Percentiles rank a stretch among this genome's conserved stretches.
These are phyloP conservation scores for Ictidomys tridecemlineatus DNA, from an alignment of 2,113 vertebrate species.

Conservation along the genomic window DNA sequence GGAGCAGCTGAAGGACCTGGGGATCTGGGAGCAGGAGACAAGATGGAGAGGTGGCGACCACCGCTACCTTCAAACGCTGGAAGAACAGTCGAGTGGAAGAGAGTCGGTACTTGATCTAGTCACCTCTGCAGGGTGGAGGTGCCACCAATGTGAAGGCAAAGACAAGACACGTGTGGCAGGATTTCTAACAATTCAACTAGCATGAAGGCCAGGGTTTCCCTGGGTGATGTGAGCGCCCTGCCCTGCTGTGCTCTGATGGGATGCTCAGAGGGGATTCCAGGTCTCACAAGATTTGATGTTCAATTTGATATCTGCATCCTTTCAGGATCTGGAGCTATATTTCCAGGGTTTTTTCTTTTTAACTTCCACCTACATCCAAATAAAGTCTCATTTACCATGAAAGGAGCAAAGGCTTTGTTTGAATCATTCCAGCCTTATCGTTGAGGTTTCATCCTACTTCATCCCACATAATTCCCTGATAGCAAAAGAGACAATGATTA, in stretches of 20 bases:
- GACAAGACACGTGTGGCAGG: no score
- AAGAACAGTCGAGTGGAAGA: not conserved
- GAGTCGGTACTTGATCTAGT: not conserved
- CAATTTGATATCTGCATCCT: not conserved
- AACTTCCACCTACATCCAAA: not conserved
- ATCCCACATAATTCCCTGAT: not conserved
- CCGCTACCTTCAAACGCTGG: not conserved
- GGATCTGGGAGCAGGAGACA: not conserved
- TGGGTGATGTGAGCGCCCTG: not conserved
- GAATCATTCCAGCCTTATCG: not conserved
- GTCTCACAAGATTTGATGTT: not conserved
- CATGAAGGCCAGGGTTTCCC: not conserved
- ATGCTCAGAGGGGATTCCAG: not conserved
- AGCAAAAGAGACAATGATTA: not conserved
- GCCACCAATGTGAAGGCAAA: not conserved
- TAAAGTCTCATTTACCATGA: conserved; percentile 1
- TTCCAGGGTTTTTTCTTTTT: not conserved
- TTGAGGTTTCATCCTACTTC: not conserved
- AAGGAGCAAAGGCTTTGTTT: not conserved
- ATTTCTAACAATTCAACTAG: not conserved
- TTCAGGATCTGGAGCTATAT: not conserved
- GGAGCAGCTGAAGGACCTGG: not conserved
- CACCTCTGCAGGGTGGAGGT: not conserved
- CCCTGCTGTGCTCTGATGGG: not conserved
- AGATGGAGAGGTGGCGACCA: not conserved